Evolutionary conservation across 2,113 vertebrate genomes (phyloP).

Genomic region (Thinocorus orbignyianus): DNA sequence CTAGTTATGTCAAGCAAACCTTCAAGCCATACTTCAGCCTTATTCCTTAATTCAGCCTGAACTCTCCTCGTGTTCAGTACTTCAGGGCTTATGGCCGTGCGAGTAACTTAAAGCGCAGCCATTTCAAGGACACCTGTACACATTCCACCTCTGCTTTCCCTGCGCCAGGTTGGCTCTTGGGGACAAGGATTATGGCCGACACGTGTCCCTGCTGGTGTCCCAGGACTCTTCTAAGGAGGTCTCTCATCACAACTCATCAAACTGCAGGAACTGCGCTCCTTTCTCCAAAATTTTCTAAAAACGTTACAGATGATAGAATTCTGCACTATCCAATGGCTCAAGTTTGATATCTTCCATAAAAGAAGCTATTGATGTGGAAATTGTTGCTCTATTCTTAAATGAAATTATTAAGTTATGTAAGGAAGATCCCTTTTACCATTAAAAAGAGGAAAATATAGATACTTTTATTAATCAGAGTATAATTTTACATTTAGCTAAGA

Average conservation of each 20-base stretch:
- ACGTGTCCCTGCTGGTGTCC: rapidly evolving
- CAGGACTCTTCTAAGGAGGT: not conserved
- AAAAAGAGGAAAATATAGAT: not conserved
- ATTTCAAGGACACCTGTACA: not conserved
- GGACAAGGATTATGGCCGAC: not conserved
- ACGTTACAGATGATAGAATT: not conserved
- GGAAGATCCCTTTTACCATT: not conserved
- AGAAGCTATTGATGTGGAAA: not conserved
- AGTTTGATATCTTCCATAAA: not conserved
- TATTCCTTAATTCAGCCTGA: too few species aligned
- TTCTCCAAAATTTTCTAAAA: not conserved
- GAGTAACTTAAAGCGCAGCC: not conserved
- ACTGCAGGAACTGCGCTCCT: not conserved
- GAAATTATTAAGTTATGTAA: not conserved
- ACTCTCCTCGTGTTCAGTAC: not conserved
- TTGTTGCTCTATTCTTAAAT: not conserved
- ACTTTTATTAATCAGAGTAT: not conserved
- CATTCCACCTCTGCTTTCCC: not conserved
- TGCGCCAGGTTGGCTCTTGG: not conserved
- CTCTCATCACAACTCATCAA: not conserved
- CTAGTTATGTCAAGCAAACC: too few species aligned
- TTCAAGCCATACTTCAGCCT: too few species aligned
- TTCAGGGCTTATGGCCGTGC: rapidly evolving
- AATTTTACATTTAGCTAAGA: not conserved
- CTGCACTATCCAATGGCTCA: not conserved